Evolutionary conservation across 2,797 vertebrate genomes (phyloP).

Genomic region (Catamblyrhynchus diadema): DNA sequence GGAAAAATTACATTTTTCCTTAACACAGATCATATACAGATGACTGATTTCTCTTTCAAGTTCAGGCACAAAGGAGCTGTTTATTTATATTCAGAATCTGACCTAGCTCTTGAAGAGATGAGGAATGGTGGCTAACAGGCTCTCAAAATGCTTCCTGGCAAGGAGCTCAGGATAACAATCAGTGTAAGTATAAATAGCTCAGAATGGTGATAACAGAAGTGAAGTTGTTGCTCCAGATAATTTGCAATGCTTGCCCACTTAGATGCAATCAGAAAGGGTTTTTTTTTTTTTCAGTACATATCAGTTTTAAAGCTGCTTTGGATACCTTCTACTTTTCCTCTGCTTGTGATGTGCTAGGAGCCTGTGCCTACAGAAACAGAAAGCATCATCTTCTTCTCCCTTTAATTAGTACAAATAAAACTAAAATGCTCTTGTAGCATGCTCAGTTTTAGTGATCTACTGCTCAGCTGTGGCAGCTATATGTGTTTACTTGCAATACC

Average conservation of each 20-base stretch:
- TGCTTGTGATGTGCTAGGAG: background rate
- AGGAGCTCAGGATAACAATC: conserved; percentile 21
- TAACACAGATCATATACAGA: conserved; percentile 70
- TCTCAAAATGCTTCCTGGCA: conserved; percentile 52
- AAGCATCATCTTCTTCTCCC: background rate
- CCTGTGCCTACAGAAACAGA: background rate
- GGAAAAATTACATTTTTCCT: conserved; percentile 74
- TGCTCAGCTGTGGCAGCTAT: background rate
- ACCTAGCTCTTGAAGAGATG: conserved; percentile 60
- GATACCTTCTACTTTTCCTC: background rate
- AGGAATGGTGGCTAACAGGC: conserved; percentile 37
- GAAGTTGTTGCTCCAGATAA: conserved; percentile 37
- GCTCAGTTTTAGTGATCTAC: background rate
- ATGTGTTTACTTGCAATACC: background rate
- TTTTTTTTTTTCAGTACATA: background rate
- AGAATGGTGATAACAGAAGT: conserved; percentile 18
- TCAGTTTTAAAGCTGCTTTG: background rate
- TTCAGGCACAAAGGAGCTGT: conserved; percentile 68
- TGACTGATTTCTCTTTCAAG: conserved; percentile 76
- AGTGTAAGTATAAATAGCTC: background rate
- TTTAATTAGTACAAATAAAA: background rate
- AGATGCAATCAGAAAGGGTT: background rate
- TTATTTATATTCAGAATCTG: conserved; percentile 62
- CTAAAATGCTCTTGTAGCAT: background rate
- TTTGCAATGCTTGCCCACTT: conserved; percentile 19